phyloP scores from a whole-genome alignment of 2,113 vertebrate genomes.

The Macroglossus sobrinus region DNA sequence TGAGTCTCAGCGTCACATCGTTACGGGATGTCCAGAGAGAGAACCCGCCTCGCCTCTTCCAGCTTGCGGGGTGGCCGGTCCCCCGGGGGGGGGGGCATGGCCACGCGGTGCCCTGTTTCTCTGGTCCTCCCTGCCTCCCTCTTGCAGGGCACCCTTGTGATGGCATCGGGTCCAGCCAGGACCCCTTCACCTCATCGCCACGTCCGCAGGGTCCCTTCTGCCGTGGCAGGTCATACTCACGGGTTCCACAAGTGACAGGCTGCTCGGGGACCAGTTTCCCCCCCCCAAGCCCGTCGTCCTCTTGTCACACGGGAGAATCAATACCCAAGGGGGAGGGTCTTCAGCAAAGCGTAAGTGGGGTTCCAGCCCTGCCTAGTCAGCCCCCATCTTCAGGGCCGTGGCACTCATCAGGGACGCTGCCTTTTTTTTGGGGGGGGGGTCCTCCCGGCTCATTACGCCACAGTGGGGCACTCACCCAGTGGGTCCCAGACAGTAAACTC shows the following conservation, averaged over 20 bases:
- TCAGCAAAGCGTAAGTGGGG: too few species aligned
- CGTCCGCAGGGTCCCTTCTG: accelerated
- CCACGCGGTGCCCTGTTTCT: accelerated
- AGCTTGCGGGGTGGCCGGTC: too few species aligned
- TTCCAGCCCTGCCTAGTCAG: too few species aligned
- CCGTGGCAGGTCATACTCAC: accelerated
- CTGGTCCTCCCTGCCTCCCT: neutral
- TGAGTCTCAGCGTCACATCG: accelerated
- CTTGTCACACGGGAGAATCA: accelerated
- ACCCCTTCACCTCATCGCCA: neutral
- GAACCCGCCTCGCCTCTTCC: neutral
- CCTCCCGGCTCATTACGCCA: too few species aligned
- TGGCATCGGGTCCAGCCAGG: neutral
- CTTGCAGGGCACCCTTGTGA: accelerated
- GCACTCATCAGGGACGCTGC: too few species aligned
- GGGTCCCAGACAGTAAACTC: too few species aligned
- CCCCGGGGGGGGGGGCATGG: neutral
- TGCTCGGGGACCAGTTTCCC: too few species aligned
- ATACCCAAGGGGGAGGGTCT: neutral
- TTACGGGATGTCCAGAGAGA: accelerated
- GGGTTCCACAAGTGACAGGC: too few species aligned
- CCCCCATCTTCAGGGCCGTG: too few species aligned
- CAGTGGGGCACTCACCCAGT: too few species aligned
- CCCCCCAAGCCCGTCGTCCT: accelerated
- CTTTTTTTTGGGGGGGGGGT: too few species aligned